These are phyloP conservation scores for Drosophila pullipes DNA, from an alignment of 2,888 invertebrate genomes.

Conservation along the genomic window DNA sequence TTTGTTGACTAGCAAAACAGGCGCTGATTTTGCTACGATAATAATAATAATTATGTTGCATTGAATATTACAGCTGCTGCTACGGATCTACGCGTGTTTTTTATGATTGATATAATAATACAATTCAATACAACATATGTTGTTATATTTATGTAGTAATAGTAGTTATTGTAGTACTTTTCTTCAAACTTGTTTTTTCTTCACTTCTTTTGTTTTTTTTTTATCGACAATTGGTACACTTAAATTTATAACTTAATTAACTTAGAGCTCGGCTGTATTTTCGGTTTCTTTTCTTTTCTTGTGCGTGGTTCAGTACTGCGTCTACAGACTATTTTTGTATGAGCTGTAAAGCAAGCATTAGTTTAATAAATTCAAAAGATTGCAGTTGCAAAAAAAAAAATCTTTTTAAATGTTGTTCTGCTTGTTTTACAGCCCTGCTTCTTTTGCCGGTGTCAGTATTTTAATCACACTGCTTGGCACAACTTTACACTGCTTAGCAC, in stretches of 20 bases:
- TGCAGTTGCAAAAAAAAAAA: background rate
- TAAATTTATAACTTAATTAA: slow-evolving; percentile 58
- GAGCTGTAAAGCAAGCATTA: slow-evolving; percentile 18
- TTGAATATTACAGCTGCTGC: slow-evolving; percentile 62
- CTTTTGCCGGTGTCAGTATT: slow-evolving; percentile 8
- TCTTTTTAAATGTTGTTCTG: background rate
- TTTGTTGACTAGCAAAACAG: slow-evolving; percentile 72
- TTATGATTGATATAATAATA: slow-evolving; percentile 26
- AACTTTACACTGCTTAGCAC: slow-evolving; percentile 25
- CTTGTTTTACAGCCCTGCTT: slow-evolving; percentile 12
- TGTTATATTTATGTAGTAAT: slow-evolving; percentile 42
- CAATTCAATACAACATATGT: slow-evolving; percentile 42
- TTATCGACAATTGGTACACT: slow-evolving; percentile 75
- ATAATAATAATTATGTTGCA: slow-evolving; percentile 49
- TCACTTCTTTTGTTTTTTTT: slow-evolving; percentile 8
- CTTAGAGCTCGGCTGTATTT: slow-evolving; percentile 58
- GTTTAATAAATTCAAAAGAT: background rate
- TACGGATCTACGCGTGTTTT: slow-evolving; percentile 51
- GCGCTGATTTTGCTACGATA: slow-evolving; percentile 63
- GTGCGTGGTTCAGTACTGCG: slow-evolving; percentile 45
- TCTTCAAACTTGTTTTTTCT: slow-evolving; percentile 18
- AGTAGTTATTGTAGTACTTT: slow-evolving; percentile 70
- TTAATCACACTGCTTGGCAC: slow-evolving; percentile 34
- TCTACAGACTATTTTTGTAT: slow-evolving; percentile 37
- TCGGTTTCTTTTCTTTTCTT: slow-evolving; percentile 12